These are phyloP conservation scores for Regulus satrapa DNA, from an alignment of 2,113 vertebrate species.

Conservation along the genomic window DNA sequence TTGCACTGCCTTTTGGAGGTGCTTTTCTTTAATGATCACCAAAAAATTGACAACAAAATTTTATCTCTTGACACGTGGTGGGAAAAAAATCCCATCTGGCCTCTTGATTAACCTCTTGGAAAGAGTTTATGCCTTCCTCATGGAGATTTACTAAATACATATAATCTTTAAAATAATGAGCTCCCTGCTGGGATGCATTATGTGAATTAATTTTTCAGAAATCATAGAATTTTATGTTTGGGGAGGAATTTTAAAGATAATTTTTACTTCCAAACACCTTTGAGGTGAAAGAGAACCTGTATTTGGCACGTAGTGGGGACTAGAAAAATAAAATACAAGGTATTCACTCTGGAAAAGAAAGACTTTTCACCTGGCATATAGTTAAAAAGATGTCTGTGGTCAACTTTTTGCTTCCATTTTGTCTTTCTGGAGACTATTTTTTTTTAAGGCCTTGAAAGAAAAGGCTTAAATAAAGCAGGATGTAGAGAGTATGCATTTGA, in stretches of 20 bases:
- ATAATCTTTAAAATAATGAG: not conserved
- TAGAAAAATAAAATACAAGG: not conserved
- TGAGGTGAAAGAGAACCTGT: not conserved
- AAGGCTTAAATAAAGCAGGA: not conserved
- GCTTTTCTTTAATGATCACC: not conserved
- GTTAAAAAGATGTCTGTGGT: not conserved
- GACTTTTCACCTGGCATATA: not conserved
- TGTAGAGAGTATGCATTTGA: not conserved
- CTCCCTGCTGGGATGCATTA: not conserved
- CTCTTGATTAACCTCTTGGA: not conserved
- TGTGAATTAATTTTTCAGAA: not conserved
- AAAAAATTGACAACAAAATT: not conserved
- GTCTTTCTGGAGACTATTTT: not conserved
- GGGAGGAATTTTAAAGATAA: not conserved
- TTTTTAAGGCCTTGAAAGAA: not conserved
- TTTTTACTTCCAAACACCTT: not conserved
- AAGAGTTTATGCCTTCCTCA: not conserved
- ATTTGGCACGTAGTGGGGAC: not conserved
- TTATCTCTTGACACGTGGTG: not conserved
- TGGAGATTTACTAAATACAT: not conserved
- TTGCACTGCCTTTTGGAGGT: not conserved
- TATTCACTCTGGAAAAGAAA: not conserved
- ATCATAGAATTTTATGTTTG: not conserved
- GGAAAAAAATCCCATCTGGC: not conserved
- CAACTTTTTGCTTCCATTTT: not conserved